Base-by-base conservation (phyloP, 2,113 vertebrate genomes). In the Marcusenius ussheri region DNA sequence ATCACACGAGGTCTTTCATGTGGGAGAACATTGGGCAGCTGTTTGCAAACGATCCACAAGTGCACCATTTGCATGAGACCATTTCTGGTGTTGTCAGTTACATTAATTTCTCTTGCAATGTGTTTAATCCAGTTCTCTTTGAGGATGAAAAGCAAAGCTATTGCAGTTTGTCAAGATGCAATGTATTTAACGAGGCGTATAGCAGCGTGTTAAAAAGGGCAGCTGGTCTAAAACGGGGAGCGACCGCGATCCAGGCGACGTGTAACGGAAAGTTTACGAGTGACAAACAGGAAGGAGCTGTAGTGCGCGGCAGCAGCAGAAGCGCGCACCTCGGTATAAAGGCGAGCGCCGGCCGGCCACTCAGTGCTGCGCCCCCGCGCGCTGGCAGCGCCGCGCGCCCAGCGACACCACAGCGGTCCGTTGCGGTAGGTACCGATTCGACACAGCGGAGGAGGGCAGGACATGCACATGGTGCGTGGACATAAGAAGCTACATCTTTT, bases 211-310 rank as follows among this genome's bases (percentile, higher is more conserved):
- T 31, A 42, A 80, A 77, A 80, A 80, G 31, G 74, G 31, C 74
- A 35, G 74, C 35, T 80, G 74, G 83, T 46, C 45, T 47, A 84
- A 84, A 88, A 88, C 10, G 46, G 74, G 62, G 10, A 88, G 62
- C 58, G 39, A 58, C 87, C 21, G 15, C n/a, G 2, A 13, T 49
- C 9, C 46, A 77, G 88, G 24, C 13, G 46, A 31, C 35, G 45
- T 80, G 66, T 49, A 80, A 80, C 46, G 88, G 88, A 89, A 89
- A 89, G 88, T 89, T 49, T 53, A n/a, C 42, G 2, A 88, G 10
- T 89, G 88, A 89, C 70, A 89, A 77, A 89, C 66, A 89, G 88
- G 88, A 89, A 89, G 88, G 19, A 89, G 66, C 47, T 47, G 88
- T 70, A 45, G n/a, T 46, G 13, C 42, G 87, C 19, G 51, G 53